Base-by-base conservation (phyloP, 2,113 vertebrate genomes). In the Oenanthe oenanthe region DNA sequence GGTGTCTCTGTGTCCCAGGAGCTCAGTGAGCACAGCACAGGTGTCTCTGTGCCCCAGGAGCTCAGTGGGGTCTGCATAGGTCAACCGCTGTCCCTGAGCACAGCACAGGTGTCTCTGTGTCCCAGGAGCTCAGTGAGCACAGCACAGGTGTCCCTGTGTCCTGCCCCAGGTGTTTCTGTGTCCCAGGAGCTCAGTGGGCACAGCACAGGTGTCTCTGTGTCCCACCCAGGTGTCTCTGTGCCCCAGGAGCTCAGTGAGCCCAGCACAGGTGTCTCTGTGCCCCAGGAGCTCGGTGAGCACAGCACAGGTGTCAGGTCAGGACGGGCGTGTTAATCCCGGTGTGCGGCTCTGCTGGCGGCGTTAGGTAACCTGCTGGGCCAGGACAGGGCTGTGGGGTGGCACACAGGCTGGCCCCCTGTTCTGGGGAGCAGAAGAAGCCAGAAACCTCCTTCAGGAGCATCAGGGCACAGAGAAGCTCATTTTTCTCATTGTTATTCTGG, bases 401-500 rank as follows among this genome's bases (percentile, higher is more conserved):
- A 4, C n/a, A 24, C 38, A 16, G 32, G 38, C 51, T n/a, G 53
- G 28, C 13, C 51, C 38, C 51, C 38, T 22, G 0, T 11, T 28
- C 53, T n/a, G 38, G 32, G n/a, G 28, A 53, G 61, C 38, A 40
- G 60, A 19, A 40, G 68, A 18, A 20, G 51, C 38, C 36, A 38
- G 36, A 43, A 58, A 36, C 21, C 24, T 29, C 21, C 24, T 29
- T 32, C 66, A 34, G 65, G 16, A 71, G 34, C 57, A 12, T n/a
- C 65, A 34, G 57, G 29, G 6, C 2, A 0, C 13, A 38, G 68
- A 40, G 13, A 38, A 74, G 5, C 45, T 74, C 0, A 3, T 74
- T 45, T 67, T 60, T 20, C n/a, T 67, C 24, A 1, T 25, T 0
- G 3, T 42, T 60, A 9, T 26, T 48, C 25, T 0, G 0, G 10